Conservation (phyloP, 2,113 vertebrate genomes). For the Origma solitaria region DNA sequence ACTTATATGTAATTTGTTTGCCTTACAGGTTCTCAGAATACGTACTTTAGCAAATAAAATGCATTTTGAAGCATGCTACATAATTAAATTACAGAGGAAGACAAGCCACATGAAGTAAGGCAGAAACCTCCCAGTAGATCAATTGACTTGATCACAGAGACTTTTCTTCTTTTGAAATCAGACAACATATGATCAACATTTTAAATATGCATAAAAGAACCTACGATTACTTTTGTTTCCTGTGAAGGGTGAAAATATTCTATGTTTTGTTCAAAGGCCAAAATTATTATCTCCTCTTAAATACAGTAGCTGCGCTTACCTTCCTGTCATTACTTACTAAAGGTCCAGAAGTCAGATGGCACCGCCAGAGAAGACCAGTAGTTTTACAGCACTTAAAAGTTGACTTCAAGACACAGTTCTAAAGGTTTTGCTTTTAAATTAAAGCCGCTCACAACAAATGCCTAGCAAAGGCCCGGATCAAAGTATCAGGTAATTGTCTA, state of each 20-base stretch:
- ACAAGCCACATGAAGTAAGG: not conserved
- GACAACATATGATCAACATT: not conserved
- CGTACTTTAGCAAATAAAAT: not conserved
- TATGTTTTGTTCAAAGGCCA: not conserved
- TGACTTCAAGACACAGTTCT: not conserved
- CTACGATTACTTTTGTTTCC: not conserved
- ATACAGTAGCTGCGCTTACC: conserved; percentile 21
- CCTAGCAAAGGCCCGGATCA: not conserved
- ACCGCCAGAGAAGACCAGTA: not conserved
- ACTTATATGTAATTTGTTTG: not conserved
- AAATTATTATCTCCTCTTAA: not conserved
- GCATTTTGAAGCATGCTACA: not conserved
- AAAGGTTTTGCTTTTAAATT: not conserved
- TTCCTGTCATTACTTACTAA: conserved; percentile 18
- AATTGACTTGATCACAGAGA: not conserved
- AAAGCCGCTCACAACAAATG: not conserved
- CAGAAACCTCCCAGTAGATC: not conserved
- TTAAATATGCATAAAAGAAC: not conserved
- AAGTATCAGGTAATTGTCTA: conserved; percentile 26
- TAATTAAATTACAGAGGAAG: not conserved
- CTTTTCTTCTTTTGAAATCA: conserved; percentile 4
- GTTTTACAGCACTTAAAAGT: not conserved
- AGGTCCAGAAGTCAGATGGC: not conserved
- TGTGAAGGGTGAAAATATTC: not conserved
- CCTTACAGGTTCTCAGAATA: not conserved